Evolutionary conservation across 1,140 invertebrate genomes (phyloP), one percentile per base, ranked within the genome.

Genomic region (Drepana arcuata): DNA sequence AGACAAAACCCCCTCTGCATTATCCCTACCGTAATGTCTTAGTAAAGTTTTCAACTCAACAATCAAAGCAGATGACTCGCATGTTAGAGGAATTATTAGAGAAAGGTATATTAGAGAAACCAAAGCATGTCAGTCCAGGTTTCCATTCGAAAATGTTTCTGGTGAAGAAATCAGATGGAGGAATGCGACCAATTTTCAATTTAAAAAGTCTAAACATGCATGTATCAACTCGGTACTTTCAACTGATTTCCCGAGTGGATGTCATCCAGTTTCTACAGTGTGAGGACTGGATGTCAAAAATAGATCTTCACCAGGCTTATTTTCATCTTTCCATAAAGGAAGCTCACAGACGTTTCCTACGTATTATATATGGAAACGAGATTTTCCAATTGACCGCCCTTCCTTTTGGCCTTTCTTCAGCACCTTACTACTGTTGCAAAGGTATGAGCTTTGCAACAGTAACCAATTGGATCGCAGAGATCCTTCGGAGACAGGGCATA

Each of bases 251-350:
- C 13, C 27, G 48, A 12, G 18, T 41, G n/a, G 33, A 36, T 7
- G 32, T 58, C 1, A 40, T 9, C 1, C 15, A 41, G 4, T 57
- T 52, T 16, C 7, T 54, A n/a, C 45, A 60, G 9, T 1, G 13
- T 4, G 11, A 40, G 4, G 59, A 63, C 29, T 57, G 46, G 44
- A 10, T 63, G 33, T 34, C 33, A 1, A 60, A 57, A 28, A 33
- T 57, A 26, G 46, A 60, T n/a, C 4, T 60, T 11, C 25, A 40
- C 0, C 48, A 57, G 16, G 48, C 48, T 6, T 60, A 81, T 42
- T 87, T 87, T 57, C 59, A 85, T 41, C 7, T 56, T 10, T 34
- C 38, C 18, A 51, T 54, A 3, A 11, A n/a, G 12, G 26, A 54
- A 23, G n/a, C 27, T 3, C 46, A 54, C 32, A 21, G 41, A 10